phyloP scores from a whole-genome alignment of 2,888 invertebrate species.

The Drosophila greeni region DNA sequence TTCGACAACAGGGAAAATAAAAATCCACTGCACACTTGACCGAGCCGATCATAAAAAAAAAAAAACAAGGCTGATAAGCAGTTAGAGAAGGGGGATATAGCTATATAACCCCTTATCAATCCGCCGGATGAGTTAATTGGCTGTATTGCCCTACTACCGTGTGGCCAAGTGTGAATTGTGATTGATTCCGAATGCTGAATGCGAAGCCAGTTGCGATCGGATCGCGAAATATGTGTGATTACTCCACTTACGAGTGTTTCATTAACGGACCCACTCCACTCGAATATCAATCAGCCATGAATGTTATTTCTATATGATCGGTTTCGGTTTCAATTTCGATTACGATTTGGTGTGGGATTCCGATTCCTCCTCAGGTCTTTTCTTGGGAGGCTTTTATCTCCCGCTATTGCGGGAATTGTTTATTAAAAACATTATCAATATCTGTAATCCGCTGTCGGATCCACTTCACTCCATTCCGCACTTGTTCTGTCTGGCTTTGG shows the following conservation, averaged over 20 bases:
- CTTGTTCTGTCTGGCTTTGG: conserved; percentile 19
- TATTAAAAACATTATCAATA: conserved; percentile 44
- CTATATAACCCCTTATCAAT: conserved; percentile 25
- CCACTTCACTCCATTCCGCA: conserved; percentile 29
- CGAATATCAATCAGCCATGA: conserved; percentile 63
- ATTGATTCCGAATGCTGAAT: conserved; percentile 64
- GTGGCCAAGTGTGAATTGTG: conserved; percentile 58
- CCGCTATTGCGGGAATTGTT: conserved; percentile 32
- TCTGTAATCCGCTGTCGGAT: conserved; percentile 34
- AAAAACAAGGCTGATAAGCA: conserved; percentile 24
- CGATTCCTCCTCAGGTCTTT: conserved; percentile 7
- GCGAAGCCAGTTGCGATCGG: conserved; percentile 38
- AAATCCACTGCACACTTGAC: conserved; percentile 39
- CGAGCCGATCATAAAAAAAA: conserved; percentile 26
- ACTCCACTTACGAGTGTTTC: conserved; percentile 62
- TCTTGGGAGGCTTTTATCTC: conserved; percentile 19
- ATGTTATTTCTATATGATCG: conserved; percentile 42
- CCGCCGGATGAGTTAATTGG: conserved; percentile 54
- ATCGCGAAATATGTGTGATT: conserved; percentile 58
- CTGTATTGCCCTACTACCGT: conserved; percentile 46
- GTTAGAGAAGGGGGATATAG: not conserved
- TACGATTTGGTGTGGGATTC: conserved; percentile 19
- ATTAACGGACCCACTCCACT: conserved; percentile 55
- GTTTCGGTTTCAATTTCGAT: conserved; percentile 10
- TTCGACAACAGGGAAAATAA: conserved; percentile 28